Evolutionary conservation across 1,140 invertebrate species (phyloP), one percentile per base, ranked within the genome.

Genomic region (Trachelipus rathkii): DNA sequence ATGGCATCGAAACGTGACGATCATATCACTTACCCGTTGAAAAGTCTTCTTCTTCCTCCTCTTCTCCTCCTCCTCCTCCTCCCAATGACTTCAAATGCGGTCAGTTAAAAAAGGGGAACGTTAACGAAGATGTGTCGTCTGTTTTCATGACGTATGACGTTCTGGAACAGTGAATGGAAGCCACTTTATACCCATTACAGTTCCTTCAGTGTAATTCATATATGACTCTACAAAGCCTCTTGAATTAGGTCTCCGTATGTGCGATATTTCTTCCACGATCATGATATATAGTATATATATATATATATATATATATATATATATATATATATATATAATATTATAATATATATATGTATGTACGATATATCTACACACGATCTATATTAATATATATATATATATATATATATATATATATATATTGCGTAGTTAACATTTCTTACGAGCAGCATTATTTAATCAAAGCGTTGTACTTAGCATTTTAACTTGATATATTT

Each of bases 121-220:
- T 94, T 93, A 7, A 94, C 87, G 53, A 93, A 81, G 23, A 82
- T 79, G 70, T 82, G 71, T 82, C 81, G 46, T 82, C 81, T 5
- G 74, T 78, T 73, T 78, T 82, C 33, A 82, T 44, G 23, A 82
- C 77, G 66, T 78, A 82, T 23, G 69, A 53, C 9, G 80, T 76
- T 70, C 77, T 45, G 19, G 77, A 45, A 66, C 81, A 82, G 73
- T 79, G 44, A 13, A 67, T 13, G 0, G 44, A 66, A 10, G 76
- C 46, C 81, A 82, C 45, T 77, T 75, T 0, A 82, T 67, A 21
- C 75, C 81, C 82, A 82, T 81, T 15, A 82, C 19, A 9, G 68
- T 78, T n/a, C n/a, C 60, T 77, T 77, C 33, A 79, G 70, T 15
- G 81, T 82, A 3, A 75, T 82, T 82, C 44, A 24, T 45, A 68